A percentile compares a stretch with the other conserved stretches of the same genome.
Evolutionary conservation across 2,888 invertebrate species (phyloP).

Genomic region (Mythimna albipuncta): DNA sequence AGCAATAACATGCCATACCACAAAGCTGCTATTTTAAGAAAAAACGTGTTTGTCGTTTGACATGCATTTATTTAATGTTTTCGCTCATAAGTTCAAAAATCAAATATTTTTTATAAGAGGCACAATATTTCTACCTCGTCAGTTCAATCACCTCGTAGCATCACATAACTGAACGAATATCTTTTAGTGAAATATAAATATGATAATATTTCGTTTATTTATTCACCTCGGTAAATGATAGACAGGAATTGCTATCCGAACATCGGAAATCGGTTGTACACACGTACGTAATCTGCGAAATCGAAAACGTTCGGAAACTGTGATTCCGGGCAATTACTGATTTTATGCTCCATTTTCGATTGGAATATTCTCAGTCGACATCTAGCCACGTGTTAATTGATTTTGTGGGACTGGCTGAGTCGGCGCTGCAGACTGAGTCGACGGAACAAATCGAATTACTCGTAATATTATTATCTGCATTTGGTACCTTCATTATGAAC

Average conservation of each 20-base stretch:
- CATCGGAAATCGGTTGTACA: slow-evolving; percentile 80
- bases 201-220: slow-evolving; percentile 38
- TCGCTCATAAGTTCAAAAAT: background rate
- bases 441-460: slow-evolving; percentile 37
- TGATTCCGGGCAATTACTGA: slow-evolving; percentile 73
- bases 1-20: too few relatives aligned
- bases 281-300: slow-evolving; percentile 78
- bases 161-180: background rate
- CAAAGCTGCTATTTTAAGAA: too few relatives aligned
- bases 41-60: too few relatives aligned
- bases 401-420: slow-evolving; percentile 37
- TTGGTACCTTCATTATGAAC: slow-evolving; percentile 9
- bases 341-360: slow-evolving; percentile 72
- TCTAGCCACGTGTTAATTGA: slow-evolving; percentile 54
- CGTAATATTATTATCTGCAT: slow-evolving; percentile 19
- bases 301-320: slow-evolving; percentile 80
- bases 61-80: background rate
- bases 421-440: slow-evolving; percentile 32
- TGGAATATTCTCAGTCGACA: slow-evolving; percentile 61
- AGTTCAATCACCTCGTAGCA: slow-evolving; percentile 1
- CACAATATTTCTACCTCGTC: background rate
- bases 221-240: slow-evolving; percentile 65
- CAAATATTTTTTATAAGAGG: too few relatives aligned
- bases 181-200: background rate
- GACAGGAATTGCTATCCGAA: slow-evolving; percentile 78